Conservation (phyloP, 2,797 vertebrate species). For the Okamejei kenojei region DNA sequence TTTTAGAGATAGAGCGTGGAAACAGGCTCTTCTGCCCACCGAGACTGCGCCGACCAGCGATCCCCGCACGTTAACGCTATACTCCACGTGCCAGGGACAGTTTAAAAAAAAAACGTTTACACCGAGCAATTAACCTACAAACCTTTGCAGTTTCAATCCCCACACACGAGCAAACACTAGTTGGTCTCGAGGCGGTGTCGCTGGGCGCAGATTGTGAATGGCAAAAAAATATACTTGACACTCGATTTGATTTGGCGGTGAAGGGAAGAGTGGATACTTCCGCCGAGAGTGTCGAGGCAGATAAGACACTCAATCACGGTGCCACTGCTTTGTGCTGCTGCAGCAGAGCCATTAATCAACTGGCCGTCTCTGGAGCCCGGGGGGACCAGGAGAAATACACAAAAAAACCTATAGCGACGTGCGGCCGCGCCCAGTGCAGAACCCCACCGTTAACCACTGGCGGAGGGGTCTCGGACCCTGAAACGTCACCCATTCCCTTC, state of each 20-base stretch:
- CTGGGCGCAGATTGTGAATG: neutral
- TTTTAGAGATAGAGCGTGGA: no score
- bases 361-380: neutral
- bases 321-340: neutral
- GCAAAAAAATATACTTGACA: neutral
- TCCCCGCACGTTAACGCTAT: no score
- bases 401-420: neutral
- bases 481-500: no score
- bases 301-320: neutral
- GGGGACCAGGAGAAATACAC: neutral
- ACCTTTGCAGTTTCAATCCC: no score
- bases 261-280: neutral
- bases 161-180: no score
- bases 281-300: neutral
- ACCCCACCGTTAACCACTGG: neutral
- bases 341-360: constrained; percentile 1
- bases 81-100: no score
- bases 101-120: no score
- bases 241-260: neutral
- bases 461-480: neutral
- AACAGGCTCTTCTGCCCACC: no score
- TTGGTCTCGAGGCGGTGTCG: no score
- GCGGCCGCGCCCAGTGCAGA: neutral
- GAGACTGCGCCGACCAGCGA: no score
- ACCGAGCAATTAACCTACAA: no score